A percentile compares a stretch with the other conserved stretches of the same genome.
Evolutionary conservation across 2,888 invertebrate species (phyloP).

Genomic region (Atrina japonica): DNA sequence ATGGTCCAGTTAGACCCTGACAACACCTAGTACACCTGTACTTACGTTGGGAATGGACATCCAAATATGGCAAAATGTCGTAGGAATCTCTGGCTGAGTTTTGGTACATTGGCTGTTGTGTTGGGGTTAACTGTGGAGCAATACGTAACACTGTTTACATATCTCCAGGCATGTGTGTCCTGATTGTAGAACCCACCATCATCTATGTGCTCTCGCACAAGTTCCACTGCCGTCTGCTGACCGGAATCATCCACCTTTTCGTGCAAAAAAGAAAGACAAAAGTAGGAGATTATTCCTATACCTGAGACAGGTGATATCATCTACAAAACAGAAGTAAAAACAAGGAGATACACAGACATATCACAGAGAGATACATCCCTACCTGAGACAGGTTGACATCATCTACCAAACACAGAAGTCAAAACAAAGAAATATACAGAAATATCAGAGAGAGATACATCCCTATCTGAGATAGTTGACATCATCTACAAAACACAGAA

Average conservation of each 20-base stretch:
- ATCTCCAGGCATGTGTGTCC: constrained; percentile 76
- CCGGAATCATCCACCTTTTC: constrained; percentile 75
- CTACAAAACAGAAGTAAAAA: too few species aligned
- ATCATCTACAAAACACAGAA: too few species aligned
- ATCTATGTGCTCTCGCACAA: constrained; percentile 79
- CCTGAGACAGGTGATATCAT: too few species aligned
- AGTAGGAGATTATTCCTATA: not conserved
- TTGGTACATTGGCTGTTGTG: constrained; percentile 73
- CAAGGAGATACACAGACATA: too few species aligned
- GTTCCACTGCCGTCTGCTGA: constrained; percentile 78
- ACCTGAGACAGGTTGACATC: too few species aligned
- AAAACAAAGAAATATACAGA: too few species aligned
- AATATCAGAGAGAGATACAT: too few species aligned
- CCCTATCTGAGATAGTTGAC: too few species aligned
- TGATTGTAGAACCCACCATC: constrained; percentile 79
- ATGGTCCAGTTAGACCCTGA: too few species aligned
- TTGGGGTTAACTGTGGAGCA: constrained; percentile 77
- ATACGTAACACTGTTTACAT: constrained; percentile 79
- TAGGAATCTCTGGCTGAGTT: constrained; percentile 73
- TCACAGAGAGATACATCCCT: too few species aligned
- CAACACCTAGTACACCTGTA: too few species aligned
- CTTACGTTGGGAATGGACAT: constrained; percentile 76
- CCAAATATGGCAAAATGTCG: constrained; percentile 79
- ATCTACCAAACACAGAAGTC: too few species aligned
- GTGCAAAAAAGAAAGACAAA: constrained; percentile 17